Evolutionary conservation across 1,140 invertebrate species (phyloP).

Genomic region (Formica exsecta): DNA sequence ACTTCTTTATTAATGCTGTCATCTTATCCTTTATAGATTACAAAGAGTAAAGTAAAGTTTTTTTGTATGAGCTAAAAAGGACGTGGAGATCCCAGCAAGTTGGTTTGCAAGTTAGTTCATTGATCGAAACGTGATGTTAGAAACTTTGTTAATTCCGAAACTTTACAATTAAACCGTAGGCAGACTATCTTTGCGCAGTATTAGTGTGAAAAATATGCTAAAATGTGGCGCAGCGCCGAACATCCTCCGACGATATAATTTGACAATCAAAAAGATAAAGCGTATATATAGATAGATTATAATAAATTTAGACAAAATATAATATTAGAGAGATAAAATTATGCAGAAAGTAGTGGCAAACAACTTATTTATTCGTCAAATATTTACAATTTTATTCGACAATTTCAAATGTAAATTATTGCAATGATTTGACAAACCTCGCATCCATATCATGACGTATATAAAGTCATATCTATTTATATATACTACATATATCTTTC

Average conservation of each 20-base stretch:
- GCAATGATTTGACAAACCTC: slow-evolving; percentile 35
- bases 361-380: not conserved
- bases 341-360: not conserved
- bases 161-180: slow-evolving; percentile 65
- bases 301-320: slow-evolving; percentile 10
- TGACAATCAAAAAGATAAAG: slow-evolving; percentile 2
- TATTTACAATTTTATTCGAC: not conserved
- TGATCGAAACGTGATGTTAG: slow-evolving; percentile 26
- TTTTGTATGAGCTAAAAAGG: slow-evolving; percentile 12
- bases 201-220: slow-evolving; percentile 52
- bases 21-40: slow-evolving; percentile 14
- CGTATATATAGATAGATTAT: not conserved
- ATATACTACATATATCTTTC: not conserved
- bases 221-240: slow-evolving; percentile 5
- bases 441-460: not conserved
- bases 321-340: not conserved
- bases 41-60: slow-evolving; percentile 10
- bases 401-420: not conserved
- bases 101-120: slow-evolving; percentile 26
- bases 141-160: slow-evolving; percentile 59
- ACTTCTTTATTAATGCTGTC: slow-evolving; percentile 28
- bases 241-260: not conserved
- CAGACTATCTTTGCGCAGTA: slow-evolving; percentile 19
- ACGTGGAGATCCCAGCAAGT: not conserved
- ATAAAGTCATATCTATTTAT: not conserved